These are phyloP conservation scores for Paramisgurnus dabryanus DNA, from an alignment of 2,113 vertebrate species.

Conservation along the genomic window DNA sequence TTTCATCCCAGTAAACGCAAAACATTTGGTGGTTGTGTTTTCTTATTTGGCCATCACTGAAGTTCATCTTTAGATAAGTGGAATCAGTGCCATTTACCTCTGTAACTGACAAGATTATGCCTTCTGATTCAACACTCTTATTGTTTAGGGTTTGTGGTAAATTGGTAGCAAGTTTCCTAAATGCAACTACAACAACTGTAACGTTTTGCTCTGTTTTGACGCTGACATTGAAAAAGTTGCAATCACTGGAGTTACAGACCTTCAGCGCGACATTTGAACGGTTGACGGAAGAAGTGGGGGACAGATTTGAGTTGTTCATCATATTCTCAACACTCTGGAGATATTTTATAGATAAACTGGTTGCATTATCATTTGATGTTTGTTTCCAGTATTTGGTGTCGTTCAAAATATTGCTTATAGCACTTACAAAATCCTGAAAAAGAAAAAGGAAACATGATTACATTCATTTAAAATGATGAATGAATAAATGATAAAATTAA, in stretches of 20 bases:
- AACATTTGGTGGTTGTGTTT: fast-evolving
- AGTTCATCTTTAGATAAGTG: conserved; percentile 60
- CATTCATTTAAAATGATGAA: background rate
- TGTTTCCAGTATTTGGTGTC: conserved; percentile 55
- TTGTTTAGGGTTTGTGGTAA: conserved; percentile 41
- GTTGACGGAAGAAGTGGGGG: fast-evolving
- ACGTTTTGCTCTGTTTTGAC: background rate
- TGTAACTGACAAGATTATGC: conserved; percentile 76
- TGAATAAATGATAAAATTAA: too few species aligned
- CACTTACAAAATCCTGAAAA: conserved; percentile 78
- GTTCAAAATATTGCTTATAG: conserved; percentile 69
- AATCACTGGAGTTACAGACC: conserved; percentile 11
- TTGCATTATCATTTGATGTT: fast-evolving
- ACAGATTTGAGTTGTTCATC: conserved; percentile 39
- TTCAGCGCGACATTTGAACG: conserved; percentile 47
- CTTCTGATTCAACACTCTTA: fast-evolving
- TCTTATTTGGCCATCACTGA: background rate
- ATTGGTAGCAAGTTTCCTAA: conserved; percentile 66
- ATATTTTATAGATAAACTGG: conserved; percentile 60
- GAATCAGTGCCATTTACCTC: background rate
- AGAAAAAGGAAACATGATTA: conserved; percentile 10
- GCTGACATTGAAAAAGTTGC: background rate
- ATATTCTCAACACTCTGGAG: conserved; percentile 75
- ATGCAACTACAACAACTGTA: conserved; percentile 56
- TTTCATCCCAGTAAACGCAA: conserved; percentile 83